Percentiles rank a stretch among this genome's conserved stretches.
These are phyloP conservation scores for Crax fasciolata DNA, from an alignment of 2,797 vertebrate species.

Conservation along the genomic window DNA sequence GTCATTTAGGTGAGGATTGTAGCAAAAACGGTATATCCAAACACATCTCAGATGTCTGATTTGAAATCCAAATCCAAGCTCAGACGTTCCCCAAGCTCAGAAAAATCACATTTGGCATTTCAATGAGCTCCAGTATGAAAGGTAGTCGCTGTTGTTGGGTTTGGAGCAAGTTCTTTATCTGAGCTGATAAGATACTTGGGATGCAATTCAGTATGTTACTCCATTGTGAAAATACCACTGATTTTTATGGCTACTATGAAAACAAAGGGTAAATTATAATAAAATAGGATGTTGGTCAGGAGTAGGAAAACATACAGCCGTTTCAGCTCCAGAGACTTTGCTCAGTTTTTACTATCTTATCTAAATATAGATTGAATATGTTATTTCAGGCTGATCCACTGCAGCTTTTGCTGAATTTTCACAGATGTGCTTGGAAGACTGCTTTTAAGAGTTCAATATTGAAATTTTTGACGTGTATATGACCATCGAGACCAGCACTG, in stretches of 20 bases:
- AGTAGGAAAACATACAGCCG: conserved; percentile 1
- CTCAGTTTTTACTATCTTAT: conserved; percentile 1
- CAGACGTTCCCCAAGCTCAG: background rate
- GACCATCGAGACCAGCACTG: background rate
- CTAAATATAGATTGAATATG: conserved; percentile 1
- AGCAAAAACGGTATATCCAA: background rate
- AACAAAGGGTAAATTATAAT: conserved; percentile 7
- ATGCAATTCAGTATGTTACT: background rate
- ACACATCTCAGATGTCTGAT: background rate
- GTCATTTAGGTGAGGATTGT: background rate
- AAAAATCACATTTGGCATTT: conserved; percentile 10
- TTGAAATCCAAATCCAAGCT: background rate
- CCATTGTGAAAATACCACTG: background rate
- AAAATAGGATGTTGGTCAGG: background rate
- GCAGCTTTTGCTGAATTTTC: background rate
- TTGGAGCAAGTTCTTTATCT: background rate
- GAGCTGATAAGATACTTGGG: conserved; percentile 9
- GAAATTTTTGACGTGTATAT: background rate
- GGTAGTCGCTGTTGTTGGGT: background rate
- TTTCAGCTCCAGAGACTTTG: conserved; percentile 22
- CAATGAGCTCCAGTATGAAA: background rate
- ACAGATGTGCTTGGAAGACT: background rate
- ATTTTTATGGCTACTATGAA: conserved; percentile 1
- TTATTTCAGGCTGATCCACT: conserved; percentile 30
- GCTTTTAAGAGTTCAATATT: background rate